Conservation (phyloP, 2,113 vertebrate species). For the Poeciliopsis prolifica region DNA sequence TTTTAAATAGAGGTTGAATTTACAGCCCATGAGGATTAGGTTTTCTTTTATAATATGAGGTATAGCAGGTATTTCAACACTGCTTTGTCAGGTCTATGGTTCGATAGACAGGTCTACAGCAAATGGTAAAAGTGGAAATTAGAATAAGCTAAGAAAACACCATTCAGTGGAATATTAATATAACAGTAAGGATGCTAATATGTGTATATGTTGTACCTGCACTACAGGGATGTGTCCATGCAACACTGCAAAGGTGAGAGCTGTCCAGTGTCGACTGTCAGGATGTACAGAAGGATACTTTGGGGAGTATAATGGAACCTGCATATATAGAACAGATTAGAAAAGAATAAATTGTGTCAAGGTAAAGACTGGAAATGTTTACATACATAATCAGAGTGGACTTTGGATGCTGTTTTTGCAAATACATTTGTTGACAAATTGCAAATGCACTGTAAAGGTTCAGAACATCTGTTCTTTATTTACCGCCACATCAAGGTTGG, state of each 20-base stretch:
- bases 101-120: neutral
- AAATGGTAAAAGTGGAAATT: too few species aligned
- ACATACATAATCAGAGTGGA: neutral
- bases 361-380: neutral
- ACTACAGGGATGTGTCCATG: slow-evolving; percentile 96
- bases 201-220: slow-evolving; percentile 83
- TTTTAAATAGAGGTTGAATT: too few species aligned
- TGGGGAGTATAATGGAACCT: slow-evolving; percentile 89
- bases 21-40: too few species aligned
- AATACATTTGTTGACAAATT: neutral
- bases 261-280: slow-evolving; percentile 93
- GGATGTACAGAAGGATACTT: slow-evolving; percentile 93
- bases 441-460: neutral
- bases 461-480: slow-evolving; percentile 31
- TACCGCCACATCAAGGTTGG: slow-evolving; percentile 86
- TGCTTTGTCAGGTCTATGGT: neutral
- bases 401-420: neutral
- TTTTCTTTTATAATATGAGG: too few species aligned
- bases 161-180: neutral
- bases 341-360: neutral
- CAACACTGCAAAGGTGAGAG: slow-evolving; percentile 92
- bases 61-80: neutral
- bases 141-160: too few species aligned
- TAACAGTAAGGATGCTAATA: neutral
- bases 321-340: slow-evolving; percentile 19